Base-by-base conservation (phyloP, 1,140 invertebrate genomes). In the Yoshiicerus persimilis region DNA sequence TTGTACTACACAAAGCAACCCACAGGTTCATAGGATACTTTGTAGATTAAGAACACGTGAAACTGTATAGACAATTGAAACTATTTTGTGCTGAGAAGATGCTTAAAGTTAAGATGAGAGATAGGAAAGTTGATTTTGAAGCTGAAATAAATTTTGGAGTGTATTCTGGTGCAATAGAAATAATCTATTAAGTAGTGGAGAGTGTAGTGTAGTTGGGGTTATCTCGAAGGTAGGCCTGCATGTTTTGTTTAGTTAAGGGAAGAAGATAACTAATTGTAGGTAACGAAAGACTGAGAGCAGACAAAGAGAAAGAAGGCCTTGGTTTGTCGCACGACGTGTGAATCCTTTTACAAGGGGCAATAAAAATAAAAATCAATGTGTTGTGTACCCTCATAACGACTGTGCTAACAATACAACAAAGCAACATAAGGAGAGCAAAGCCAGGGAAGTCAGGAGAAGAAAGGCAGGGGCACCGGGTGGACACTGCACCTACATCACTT, bases 291-390 rank as follows among this genome's bases (percentile, higher is more conserved):
- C 11, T 47, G 13, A 39, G 9, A 39, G 13, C 38, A 39, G 32
- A 36, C 39, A 75, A 83, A 56, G 75, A 83, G 80, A 83, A 36
- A 83, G 75, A 87, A 56, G 75, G 75, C 66, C 64, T 87, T 86
- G 88, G 47, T 89, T 89, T 88, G 89, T 86, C 89, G 89, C 89
- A 88, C 89, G 89, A 89, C 87, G 89, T 89, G 89, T 89, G 89
- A 88, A 89, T 88, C 84, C 88, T 87, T 88, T 88, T 89, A 89
- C 87, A 87, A 89, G 84, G 84, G 85, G 87, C 77, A 86, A 89
- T 89, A 89, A 89, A 89, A 89, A n/a, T 87, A 86, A 30, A 89
- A 89, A 84, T 84, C 83, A 84, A 47, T 62, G 83, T 62, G 30
- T 27, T 70, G 83, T 47, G 39, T 30, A 32, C 83, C 30, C 27